Evolutionary conservation across 2,113 vertebrate genomes (phyloP).

Genomic region (Pluvianellus socialis): DNA sequence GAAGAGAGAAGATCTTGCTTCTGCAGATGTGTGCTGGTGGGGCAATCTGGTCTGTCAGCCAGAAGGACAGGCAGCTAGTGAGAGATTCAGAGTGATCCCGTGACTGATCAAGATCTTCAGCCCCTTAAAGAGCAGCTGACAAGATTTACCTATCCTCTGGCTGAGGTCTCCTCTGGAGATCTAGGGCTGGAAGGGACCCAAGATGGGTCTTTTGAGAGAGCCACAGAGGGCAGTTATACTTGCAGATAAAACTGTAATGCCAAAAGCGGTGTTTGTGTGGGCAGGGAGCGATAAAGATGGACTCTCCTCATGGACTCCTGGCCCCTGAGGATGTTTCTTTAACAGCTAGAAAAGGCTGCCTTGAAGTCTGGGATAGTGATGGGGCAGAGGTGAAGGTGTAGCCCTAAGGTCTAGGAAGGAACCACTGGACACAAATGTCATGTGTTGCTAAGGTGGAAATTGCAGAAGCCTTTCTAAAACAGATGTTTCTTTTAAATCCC

Average conservation of each 20-base stretch:
- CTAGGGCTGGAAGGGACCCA: not conserved
- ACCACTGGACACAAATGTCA: not conserved
- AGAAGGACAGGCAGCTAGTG: not conserved
- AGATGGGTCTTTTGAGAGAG: not conserved
- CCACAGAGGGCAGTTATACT: not conserved
- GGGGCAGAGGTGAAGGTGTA: not conserved
- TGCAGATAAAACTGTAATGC: not conserved
- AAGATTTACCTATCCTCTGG: not conserved
- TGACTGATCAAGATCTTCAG: not conserved
- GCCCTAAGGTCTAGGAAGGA: not conserved
- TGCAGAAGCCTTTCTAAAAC: not conserved
- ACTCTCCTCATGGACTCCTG: not conserved
- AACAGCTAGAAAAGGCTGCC: not conserved
- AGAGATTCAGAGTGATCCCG: not conserved
- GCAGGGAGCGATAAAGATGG: not conserved
- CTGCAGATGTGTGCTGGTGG: not conserved
- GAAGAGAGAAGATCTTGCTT: not conserved
- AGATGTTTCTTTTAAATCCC: not conserved
- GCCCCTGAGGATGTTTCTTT: not conserved
- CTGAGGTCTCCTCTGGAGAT: not conserved
- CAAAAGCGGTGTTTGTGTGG: rapidly evolving
- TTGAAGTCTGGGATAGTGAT: not conserved
- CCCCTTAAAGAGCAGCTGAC: not conserved
- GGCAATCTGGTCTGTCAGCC: not conserved
- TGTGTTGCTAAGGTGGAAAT: not conserved